These are phyloP conservation scores for Lacanobia oleracea DNA, from an alignment of 2,888 invertebrate species.

Conservation along the genomic window DNA sequence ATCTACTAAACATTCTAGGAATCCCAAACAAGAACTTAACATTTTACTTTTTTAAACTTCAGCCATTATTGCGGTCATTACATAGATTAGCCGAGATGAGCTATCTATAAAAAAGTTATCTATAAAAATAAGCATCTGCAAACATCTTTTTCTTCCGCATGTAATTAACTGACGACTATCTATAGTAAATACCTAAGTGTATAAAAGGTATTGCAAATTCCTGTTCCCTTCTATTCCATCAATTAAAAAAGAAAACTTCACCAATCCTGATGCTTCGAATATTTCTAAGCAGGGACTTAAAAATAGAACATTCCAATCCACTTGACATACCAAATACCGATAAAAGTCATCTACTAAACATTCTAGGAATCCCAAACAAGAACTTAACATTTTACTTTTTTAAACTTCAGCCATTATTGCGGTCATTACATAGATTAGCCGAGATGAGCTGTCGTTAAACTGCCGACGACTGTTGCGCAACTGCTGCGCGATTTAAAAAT, in stretches of 20 bases:
- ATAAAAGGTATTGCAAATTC: no score
- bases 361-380: constrained; percentile 46
- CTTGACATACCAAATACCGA: constrained; percentile 52
- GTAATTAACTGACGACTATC: no score
- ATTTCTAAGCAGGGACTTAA: constrained; percentile 19
- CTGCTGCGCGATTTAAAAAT: constrained; percentile 68
- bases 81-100: constrained; percentile 60
- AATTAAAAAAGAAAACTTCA: not conserved
- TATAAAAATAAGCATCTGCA: no score
- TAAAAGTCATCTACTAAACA: constrained; percentile 43
- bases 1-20: constrained; percentile 40
- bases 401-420: constrained; percentile 57
- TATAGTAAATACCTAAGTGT: no score
- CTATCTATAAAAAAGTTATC: no score
- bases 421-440: constrained; percentile 65
- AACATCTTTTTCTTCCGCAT: no score
- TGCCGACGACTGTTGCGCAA: constrained; percentile 68
- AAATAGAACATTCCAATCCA: constrained; percentile 43
- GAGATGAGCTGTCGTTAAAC: constrained; percentile 64
- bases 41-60: constrained; percentile 53
- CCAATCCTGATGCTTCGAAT: constrained; percentile 3
- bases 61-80: constrained; percentile 62
- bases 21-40: constrained; percentile 48
- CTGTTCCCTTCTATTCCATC: no score
- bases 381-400: constrained; percentile 50